A percentile compares a stretch with the other conserved stretches of the same genome.
Evolutionary conservation across 2,888 invertebrate genomes (phyloP).

Genomic region (Himalopsyche kuldschensis): DNA sequence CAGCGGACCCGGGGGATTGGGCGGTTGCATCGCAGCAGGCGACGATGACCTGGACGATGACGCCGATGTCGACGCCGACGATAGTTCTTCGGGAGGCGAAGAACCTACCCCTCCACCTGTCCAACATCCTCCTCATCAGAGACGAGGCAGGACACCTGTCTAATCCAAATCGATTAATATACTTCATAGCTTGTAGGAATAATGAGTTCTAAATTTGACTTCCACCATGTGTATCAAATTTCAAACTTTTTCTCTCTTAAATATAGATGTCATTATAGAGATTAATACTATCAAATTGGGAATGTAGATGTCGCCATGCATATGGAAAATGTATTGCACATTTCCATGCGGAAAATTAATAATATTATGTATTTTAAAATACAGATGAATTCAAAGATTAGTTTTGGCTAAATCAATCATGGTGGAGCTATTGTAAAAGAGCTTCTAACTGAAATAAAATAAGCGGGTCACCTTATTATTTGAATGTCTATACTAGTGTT

Average conservation of each 20-base stretch:
- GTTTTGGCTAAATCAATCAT: not conserved
- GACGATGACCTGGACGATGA: conserved; percentile 32
- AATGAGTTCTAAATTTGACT: not conserved
- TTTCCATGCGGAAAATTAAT: not conserved
- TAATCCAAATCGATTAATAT: not conserved
- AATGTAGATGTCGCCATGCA: not conserved
- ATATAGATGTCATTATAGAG: not conserved
- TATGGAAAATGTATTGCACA: not conserved
- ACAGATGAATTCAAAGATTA: too few relatives aligned
- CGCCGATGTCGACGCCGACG: conserved; percentile 44
- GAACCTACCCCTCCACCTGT: conserved; percentile 43
- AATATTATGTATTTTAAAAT: not conserved
- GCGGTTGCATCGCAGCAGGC: conserved; percentile 47
- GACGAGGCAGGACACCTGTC: conserved; percentile 26
- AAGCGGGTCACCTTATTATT: not conserved
- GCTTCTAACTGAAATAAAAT: not conserved
- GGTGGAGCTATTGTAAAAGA: not conserved
- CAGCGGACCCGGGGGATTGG: conserved; percentile 58
- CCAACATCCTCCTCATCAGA: conserved; percentile 3
- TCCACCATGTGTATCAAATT: not conserved
- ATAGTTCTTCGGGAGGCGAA: conserved; percentile 46
- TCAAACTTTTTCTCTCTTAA: not conserved
- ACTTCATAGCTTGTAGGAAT: not conserved
- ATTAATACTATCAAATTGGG: not conserved
- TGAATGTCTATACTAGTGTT: not conserved